These are phyloP conservation scores for Heterotis niloticus DNA, from an alignment of 2,113 vertebrate species.

Conservation along the genomic window DNA sequence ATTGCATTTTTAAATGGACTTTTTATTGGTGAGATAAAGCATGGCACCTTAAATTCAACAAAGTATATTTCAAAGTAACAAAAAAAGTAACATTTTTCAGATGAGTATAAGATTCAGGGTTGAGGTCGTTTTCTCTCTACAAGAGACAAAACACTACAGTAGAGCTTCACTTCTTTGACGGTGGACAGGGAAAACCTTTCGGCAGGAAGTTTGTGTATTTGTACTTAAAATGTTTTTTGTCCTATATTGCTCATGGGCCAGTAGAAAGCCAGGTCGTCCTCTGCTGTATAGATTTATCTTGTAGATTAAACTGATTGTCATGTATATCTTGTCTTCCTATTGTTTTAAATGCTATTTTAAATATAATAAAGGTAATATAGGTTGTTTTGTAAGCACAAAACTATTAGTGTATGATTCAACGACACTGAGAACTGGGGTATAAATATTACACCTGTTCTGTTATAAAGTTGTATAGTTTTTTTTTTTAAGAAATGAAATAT, in stretches of 20 bases:
- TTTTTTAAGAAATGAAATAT: conserved; percentile 58
- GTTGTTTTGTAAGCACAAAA: conserved; percentile 71
- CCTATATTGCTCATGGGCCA: conserved; percentile 56
- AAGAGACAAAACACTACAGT: conserved; percentile 18
- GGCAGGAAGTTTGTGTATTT: conserved; percentile 45
- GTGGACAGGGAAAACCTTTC: conserved; percentile 58
- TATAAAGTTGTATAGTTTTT: conserved; percentile 38
- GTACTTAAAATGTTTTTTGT: conserved; percentile 48
- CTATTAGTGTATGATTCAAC: conserved; percentile 61
- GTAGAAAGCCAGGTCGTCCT: conserved; percentile 62
- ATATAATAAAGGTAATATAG: conserved; percentile 87
- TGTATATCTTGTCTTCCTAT: conserved; percentile 82
- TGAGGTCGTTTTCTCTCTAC: neutral
- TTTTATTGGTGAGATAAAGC: neutral
- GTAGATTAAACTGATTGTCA: conserved; percentile 70
- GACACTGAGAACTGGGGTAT: conserved; percentile 48
- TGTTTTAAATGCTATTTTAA: conserved; percentile 75
- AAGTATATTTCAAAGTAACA: neutral
- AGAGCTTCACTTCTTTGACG: conserved; percentile 29
- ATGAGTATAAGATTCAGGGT: conserved; percentile 22
- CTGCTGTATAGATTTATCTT: conserved; percentile 68
- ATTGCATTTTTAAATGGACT: conserved; percentile 12
- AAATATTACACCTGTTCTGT: conserved; percentile 50
- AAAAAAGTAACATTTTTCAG: neutral
- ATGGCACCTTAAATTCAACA: conserved; percentile 24